phyloP scores from a whole-genome alignment of 2,888 invertebrate genomes.

The Cynaeus angustus region DNA sequence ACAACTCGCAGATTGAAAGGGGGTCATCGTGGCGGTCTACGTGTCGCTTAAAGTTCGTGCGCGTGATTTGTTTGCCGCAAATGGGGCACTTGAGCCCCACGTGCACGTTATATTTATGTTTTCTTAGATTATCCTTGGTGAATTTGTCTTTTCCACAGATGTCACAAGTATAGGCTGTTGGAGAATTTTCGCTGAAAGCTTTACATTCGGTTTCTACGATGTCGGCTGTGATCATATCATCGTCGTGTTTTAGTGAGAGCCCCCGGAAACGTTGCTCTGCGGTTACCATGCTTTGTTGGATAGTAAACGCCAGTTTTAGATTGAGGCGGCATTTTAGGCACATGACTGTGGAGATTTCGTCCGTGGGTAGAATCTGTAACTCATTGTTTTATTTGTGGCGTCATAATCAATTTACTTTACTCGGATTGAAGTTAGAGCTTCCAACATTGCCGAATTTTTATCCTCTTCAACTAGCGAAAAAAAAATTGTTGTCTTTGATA shows the following conservation, averaged over 20 bases:
- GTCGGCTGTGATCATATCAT: not conserved
- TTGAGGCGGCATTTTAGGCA: slow-evolving; percentile 59
- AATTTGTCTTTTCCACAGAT: not conserved
- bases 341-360: slow-evolving; percentile 45
- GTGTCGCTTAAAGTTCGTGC: slow-evolving; percentile 63
- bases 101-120: slow-evolving; percentile 1
- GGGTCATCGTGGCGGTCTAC: slow-evolving; percentile 60
- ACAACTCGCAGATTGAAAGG: slow-evolving; percentile 62
- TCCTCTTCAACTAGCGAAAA: slow-evolving; percentile 58
- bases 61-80: slow-evolving; percentile 55
- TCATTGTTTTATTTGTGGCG: not conserved
- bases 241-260: not conserved
- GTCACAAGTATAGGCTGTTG: not conserved
- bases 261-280: slow-evolving; percentile 51
- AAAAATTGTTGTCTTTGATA: slow-evolving; percentile 41
- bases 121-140: not conserved
- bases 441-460: slow-evolving; percentile 55
- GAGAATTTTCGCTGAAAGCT: too few relatives aligned
- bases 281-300: slow-evolving; percentile 59
- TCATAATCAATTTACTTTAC: not conserved
- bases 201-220: too few relatives aligned
- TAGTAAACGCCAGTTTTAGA: slow-evolving; percentile 57
- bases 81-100: not conserved
- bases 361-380: slow-evolving; percentile 42
- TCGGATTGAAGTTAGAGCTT: slow-evolving; percentile 56